Percentiles rank a stretch among this genome's conserved stretches.
phyloP scores from a whole-genome alignment of 1,140 invertebrate species.

The Brachionus angularis region DNA sequence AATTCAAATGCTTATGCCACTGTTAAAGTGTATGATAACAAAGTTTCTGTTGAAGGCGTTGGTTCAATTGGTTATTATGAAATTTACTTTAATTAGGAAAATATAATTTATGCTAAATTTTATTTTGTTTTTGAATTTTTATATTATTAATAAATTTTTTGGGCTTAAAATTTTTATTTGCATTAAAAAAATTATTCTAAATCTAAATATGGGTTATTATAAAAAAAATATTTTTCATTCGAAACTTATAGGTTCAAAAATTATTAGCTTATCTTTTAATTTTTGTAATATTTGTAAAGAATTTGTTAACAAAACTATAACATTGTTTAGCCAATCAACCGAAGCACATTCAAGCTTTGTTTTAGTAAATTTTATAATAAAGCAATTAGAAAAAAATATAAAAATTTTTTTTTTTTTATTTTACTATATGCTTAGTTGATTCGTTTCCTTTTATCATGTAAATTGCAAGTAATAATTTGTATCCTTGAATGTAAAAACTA shows the following conservation, averaged over 20 bases:
- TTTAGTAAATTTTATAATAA: not conserved
- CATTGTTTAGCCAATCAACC: conserved; percentile 10
- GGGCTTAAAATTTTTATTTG: too few relatives aligned
- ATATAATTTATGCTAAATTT: not conserved
- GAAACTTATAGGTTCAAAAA: conserved; percentile 22
- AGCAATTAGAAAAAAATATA: too few relatives aligned
- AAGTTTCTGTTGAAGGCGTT: conserved; percentile 46
- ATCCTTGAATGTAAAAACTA: conserved; percentile 35
- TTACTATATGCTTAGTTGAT: conserved; percentile 42
- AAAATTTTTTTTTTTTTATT: too few relatives aligned
- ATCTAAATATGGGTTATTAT: too few relatives aligned
- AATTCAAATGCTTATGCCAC: conserved; percentile 51
- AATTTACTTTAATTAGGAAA: conserved; percentile 19
- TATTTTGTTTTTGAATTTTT: not conserved
- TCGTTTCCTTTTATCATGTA: conserved; percentile 36
- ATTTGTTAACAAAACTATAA: conserved; percentile 11
- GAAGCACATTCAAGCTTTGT: conserved; percentile 29
- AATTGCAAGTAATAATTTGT: conserved; percentile 30
- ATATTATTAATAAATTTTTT: not conserved
- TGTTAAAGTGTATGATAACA: conserved; percentile 49
- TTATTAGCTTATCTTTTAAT: conserved; percentile 16
- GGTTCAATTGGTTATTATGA: conserved; percentile 21
- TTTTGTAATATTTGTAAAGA: conserved; percentile 4
- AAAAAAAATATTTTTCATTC: too few relatives aligned
- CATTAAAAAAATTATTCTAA: too few relatives aligned